A percentile compares a stretch with the other conserved stretches of the same genome.
phyloP scores from a whole-genome alignment of 1,140 invertebrate species.

The Oreohelix idahoensis region DNA sequence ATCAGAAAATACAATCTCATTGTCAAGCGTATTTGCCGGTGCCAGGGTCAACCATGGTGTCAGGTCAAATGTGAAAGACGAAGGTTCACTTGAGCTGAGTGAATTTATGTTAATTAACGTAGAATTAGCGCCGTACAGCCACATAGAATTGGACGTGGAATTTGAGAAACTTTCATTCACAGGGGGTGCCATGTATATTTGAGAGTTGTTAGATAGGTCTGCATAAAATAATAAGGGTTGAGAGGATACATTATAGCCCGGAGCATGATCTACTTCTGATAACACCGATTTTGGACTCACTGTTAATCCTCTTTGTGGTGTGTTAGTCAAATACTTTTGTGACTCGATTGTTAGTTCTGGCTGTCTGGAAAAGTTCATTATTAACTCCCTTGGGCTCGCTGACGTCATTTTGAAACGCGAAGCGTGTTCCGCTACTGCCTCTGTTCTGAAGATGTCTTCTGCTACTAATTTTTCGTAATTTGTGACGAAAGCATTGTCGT shows the following conservation, averaged over 20 bases:
- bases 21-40: neutral
- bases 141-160: too few relatives aligned
- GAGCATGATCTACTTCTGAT: neutral
- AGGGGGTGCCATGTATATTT: too few relatives aligned
- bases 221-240: neutral
- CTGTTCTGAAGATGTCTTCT: neutral
- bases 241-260: neutral
- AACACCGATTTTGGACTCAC: neutral
- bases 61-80: constrained; percentile 7
- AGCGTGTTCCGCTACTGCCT: neutral
- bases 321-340: neutral
- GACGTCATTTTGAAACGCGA: too few relatives aligned
- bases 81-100: neutral
- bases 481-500: neutral
- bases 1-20: neutral
- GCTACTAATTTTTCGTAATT: too few relatives aligned
- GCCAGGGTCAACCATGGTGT: constrained; percentile 10
- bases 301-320: neutral
- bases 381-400: too few relatives aligned
- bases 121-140: neutral
- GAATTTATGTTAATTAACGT: neutral
- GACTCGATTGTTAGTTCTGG: neutral
- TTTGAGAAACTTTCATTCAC: neutral
- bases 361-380: neutral
- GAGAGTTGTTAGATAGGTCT: neutral